A percentile compares a stretch with the other conserved stretches of the same genome.
These are phyloP conservation scores for Salvelinus alpinus DNA, from an alignment of 2,113 vertebrate species.

Conservation along the genomic window DNA sequence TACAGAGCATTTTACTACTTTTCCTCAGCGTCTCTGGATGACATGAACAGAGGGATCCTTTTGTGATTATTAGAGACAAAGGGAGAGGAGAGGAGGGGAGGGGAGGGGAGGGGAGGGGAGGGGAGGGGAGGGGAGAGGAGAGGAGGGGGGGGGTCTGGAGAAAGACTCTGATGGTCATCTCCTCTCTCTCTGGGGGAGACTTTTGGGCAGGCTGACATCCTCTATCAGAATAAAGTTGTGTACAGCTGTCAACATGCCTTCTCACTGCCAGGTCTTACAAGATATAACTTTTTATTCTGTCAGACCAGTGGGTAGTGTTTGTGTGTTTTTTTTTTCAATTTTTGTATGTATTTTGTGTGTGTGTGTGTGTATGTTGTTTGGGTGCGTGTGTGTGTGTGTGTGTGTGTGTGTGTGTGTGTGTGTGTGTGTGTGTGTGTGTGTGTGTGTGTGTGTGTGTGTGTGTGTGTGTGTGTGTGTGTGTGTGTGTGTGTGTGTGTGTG, in stretches of 20 bases:
- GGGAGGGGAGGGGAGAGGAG: not conserved
- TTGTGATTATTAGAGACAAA: slow-evolving; percentile 28
- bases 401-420: too few species aligned
- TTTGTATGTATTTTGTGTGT: not conserved
- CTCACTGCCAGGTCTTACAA: not conserved
- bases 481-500: not conserved
- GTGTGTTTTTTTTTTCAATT: too few species aligned
- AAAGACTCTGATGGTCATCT: slow-evolving; percentile 28
- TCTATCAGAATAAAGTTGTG: slow-evolving; percentile 21
- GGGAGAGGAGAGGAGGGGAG: not conserved
- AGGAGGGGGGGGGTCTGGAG: slow-evolving; percentile 28
- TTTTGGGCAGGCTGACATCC: slow-evolving; percentile 26
- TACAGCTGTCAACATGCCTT: slow-evolving; percentile 28
- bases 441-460: not conserved
- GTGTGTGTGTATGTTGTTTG: not conserved
- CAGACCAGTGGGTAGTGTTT: not conserved
- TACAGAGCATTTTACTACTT: slow-evolving; percentile 6
- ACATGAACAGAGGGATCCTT: slow-evolving; percentile 44
- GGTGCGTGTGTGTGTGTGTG: too few species aligned
- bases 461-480: slow-evolving; percentile 4
- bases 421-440: too few species aligned
- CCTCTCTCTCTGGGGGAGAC: slow-evolving; percentile 2
- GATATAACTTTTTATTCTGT: not conserved
- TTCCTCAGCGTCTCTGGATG: slow-evolving; percentile 42
- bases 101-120: not conserved